These are phyloP conservation scores for Mesocricetus auratus DNA, from an alignment of 2,113 vertebrate genomes.

Conservation along the genomic window DNA sequence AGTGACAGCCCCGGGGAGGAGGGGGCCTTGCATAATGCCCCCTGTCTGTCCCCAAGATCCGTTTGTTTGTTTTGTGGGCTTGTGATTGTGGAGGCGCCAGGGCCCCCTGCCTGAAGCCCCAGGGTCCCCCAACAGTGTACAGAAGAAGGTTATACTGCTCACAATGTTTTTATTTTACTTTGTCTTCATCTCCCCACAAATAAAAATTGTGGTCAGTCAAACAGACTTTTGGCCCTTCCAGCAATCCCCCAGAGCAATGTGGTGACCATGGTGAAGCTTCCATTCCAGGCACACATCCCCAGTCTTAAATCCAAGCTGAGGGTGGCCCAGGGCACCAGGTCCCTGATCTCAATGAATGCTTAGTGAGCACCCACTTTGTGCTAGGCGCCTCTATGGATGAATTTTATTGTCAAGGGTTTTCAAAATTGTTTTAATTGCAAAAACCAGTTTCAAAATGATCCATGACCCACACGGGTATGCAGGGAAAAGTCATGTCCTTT, in stretches of 20 bases:
- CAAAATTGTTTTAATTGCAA: background rate
- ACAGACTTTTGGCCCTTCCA: constrained; percentile 21
- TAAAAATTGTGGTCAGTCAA: constrained; percentile 9
- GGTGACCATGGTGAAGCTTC: background rate
- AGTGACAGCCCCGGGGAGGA: constrained; percentile 78
- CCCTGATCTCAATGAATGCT: background rate
- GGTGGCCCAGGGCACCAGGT: accelerated
- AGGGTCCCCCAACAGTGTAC: background rate
- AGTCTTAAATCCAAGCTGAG: background rate
- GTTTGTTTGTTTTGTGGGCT: constrained; percentile 48
- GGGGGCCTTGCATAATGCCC: constrained; percentile 67
- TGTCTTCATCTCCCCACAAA: constrained; percentile 42
- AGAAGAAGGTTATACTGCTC: background rate
- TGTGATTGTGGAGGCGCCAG: background rate
- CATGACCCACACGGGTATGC: accelerated
- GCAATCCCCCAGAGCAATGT: background rate
- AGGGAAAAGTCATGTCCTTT: background rate
- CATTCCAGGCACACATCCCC: accelerated
- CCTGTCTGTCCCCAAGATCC: background rate
- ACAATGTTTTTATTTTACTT: constrained; percentile 19
- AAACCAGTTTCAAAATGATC: background rate
- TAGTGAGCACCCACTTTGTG: background rate
- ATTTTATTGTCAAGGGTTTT: background rate
- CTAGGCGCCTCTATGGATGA: background rate
- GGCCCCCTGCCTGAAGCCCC: background rate